Evolutionary conservation across 2,888 invertebrate species (phyloP), one percentile per base, ranked within the genome.

Genomic region (Diachrysia chrysitis): DNA sequence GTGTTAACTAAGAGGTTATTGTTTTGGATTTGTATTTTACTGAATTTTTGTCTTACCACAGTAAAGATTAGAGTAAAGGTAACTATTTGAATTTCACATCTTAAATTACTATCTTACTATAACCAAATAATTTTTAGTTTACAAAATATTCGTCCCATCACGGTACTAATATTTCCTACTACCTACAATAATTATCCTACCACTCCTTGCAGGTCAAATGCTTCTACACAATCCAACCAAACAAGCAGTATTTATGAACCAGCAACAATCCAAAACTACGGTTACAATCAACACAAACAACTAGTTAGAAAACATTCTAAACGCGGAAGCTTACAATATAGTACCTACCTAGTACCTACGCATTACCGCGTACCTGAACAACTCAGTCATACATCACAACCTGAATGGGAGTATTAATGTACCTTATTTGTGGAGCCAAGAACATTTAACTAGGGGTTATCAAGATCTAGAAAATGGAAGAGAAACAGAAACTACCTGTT

Each of bases 381-480:
- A 64, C 69, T 81, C 76, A 68, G 54, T 73, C 70, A 73, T 70
- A 76, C 70, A 64, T 68, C 76, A 64, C 62, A 23, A 29, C 21
- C 17, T 80, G 80, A 80, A 81, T 81, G 71, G 76, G 46, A 54
- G 71, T 69, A 78, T 76, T 81, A 80, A 79, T 81, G 81, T 57
- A 46, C 69, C 68, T 81, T 81, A 79, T 81, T 79, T 78, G 79
- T 80, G 64, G 55, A 67, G 55, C 29, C 62, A 67, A 58, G 67
- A 54, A 64, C 63, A 61, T 63, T 71, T 75, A 75, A 76, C 77
- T 67, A 76, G 51, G 54, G 77, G 72, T 71, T 73, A 78, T 71
- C 74, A 80, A 71, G 77, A 79, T 78, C 80, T 71, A 71, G 67
- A 66, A 72, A 75, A 64, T 72, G 60, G 55, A 21, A 19, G 48